Percentiles rank a stretch among this genome's conserved stretches.
These are phyloP conservation scores for Ischnura elegans DNA, from an alignment of 2,888 invertebrate species.

Conservation along the genomic window DNA sequence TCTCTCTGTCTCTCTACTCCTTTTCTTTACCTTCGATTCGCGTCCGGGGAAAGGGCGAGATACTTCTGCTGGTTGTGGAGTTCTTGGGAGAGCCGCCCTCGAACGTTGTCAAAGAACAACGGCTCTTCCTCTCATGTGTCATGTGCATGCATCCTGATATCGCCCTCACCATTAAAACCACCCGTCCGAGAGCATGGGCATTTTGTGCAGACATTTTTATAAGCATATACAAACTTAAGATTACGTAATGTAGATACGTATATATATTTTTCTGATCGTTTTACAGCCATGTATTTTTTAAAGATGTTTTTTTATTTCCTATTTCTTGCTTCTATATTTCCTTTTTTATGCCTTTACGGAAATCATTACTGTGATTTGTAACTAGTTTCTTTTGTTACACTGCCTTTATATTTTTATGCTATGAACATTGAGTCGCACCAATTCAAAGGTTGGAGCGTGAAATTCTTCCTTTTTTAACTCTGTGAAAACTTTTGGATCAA, in stretches of 20 bases:
- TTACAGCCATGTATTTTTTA: constrained; percentile 39
- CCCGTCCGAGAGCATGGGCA: not conserved
- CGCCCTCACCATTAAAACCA: not conserved
- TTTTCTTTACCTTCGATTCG: not conserved
- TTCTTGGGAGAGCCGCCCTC: not conserved
- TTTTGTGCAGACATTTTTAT: not conserved
- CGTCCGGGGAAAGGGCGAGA: not conserved
- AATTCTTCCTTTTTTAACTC: constrained; percentile 54
- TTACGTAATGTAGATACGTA: not conserved
- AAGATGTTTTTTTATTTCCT: constrained; percentile 17
- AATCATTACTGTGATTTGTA: constrained; percentile 55
- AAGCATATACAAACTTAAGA: not conserved
- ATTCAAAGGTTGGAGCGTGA: constrained; percentile 20
- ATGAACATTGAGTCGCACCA: not conserved
- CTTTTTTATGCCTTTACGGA: not conserved
- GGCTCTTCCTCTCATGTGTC: not conserved
- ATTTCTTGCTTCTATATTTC: constrained; percentile 39
- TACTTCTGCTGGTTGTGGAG: not conserved
- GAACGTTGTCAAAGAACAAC: no score
- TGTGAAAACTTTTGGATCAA: constrained; percentile 64
- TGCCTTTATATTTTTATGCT: constrained; percentile 19
- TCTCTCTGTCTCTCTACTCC: not conserved
- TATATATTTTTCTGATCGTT: not conserved
- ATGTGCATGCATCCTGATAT: constrained; percentile 45
- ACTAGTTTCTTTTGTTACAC: constrained; percentile 59